Conservation (phyloP, 2,888 invertebrate species). For the Boloria selene region DNA sequence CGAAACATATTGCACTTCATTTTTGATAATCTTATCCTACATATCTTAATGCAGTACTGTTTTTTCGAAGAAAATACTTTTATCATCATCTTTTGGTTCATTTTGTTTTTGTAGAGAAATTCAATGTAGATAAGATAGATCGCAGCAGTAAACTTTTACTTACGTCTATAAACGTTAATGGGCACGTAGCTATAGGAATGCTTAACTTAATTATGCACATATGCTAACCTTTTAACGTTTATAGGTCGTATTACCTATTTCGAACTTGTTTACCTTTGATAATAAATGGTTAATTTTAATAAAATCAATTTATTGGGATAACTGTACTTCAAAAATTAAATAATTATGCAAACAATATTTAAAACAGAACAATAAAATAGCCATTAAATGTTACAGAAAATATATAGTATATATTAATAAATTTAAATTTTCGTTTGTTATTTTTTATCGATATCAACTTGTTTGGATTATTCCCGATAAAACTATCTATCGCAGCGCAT, state of each 20-base stretch:
- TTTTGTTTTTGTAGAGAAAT: slow-evolving; percentile 8
- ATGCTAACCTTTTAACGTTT: slow-evolving; percentile 17
- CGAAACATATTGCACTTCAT: not conserved
- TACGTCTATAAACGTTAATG: slow-evolving; percentile 5
- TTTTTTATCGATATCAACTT: no score
- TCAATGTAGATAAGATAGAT: slow-evolving; percentile 18
- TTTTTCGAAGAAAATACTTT: slow-evolving; percentile 3
- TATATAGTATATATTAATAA: no score
- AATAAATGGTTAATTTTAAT: not conserved
- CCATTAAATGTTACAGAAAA: no score
- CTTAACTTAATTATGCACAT: slow-evolving; percentile 22
- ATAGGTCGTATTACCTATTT: slow-evolving; percentile 4
- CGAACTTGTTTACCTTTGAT: slow-evolving; percentile 40
- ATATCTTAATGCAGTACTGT: slow-evolving; percentile 1
- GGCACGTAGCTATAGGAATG: slow-evolving; percentile 19
- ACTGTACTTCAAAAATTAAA: not conserved
- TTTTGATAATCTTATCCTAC: slow-evolving; percentile 1
- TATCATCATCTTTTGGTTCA: slow-evolving; percentile 3
- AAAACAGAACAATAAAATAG: no score
- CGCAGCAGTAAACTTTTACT: slow-evolving; percentile 13
- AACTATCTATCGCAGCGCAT: no score
- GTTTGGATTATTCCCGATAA: no score
- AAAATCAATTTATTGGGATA: not conserved
- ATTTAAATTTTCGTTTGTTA: no score
- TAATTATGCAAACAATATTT: not conserved